These are phyloP conservation scores for Oscheius sp. DNA, from an alignment of 2,888 invertebrate species.

Conservation along the genomic window DNA sequence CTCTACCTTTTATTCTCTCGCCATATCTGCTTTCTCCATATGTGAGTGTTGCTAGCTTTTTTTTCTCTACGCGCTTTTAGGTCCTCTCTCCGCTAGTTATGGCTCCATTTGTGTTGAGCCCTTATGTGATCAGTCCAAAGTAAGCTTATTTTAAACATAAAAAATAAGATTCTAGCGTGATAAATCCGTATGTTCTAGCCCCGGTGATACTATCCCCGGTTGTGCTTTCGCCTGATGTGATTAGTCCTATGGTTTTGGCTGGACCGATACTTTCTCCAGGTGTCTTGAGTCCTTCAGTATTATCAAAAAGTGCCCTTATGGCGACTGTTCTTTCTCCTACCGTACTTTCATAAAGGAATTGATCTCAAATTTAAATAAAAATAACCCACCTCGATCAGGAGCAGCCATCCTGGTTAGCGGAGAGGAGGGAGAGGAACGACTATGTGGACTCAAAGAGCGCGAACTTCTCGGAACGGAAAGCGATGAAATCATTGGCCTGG, in stretches of 20 bases:
- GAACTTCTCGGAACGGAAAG: slow-evolving; percentile 55
- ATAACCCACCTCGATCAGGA: not conserved
- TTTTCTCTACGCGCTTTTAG: no score
- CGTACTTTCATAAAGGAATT: slow-evolving; percentile 46
- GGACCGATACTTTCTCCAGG: slow-evolving; percentile 62
- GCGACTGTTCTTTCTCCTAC: slow-evolving; percentile 62
- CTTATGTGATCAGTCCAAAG: no score
- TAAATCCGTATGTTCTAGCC: slow-evolving; percentile 63
- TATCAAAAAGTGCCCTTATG: slow-evolving; percentile 58
- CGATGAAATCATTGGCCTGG: slow-evolving; percentile 39
- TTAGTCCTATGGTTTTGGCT: slow-evolving; percentile 51
- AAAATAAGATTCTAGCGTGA: slow-evolving; percentile 59
- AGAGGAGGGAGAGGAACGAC: slow-evolving; percentile 43
- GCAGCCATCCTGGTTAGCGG: slow-evolving; percentile 4
- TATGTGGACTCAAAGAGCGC: slow-evolving; percentile 52
- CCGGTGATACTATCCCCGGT: slow-evolving; percentile 51
- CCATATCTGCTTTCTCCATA: slow-evolving; percentile 50
- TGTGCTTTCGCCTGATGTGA: slow-evolving; percentile 43
- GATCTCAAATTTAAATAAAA: no score
- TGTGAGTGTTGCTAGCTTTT: no score
- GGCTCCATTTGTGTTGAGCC: slow-evolving; percentile 62
- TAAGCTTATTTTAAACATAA: no score
- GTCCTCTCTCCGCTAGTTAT: slow-evolving; percentile 50
- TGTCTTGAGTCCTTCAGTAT: slow-evolving; percentile 60
- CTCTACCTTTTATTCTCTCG: slow-evolving; percentile 49